A percentile compares a stretch with the other conserved stretches of the same genome.
Conservation (phyloP, 2,113 vertebrate genomes). For the Sylvietta virens region DNA sequence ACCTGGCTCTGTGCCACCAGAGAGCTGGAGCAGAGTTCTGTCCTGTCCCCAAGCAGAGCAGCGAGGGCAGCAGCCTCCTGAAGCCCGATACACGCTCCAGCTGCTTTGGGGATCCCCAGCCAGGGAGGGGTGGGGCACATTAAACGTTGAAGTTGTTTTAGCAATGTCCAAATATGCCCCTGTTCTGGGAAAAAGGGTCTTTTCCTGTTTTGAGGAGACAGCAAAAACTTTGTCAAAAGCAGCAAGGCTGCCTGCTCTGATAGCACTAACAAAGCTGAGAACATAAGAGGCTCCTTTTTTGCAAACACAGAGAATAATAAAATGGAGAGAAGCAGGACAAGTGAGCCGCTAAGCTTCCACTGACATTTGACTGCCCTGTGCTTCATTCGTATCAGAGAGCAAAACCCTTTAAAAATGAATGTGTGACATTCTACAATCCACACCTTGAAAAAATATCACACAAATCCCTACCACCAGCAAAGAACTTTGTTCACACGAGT, state of each 20-base stretch:
- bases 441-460: constrained; percentile 66
- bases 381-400: constrained; percentile 64
- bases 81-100: neutral
- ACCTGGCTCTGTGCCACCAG: neutral
- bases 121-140: neutral
- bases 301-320: constrained; percentile 9
- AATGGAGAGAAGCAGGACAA: constrained; percentile 2
- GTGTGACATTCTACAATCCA: constrained; percentile 70
- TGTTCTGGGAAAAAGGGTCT: neutral
- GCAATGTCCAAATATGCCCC: neutral
- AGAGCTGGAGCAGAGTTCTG: neutral
- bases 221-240: neutral
- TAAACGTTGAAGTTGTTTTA: neutral
- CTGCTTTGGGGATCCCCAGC: neutral
- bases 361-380: constrained; percentile 69
- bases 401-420: constrained; percentile 76
- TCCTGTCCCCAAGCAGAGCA: neutral
- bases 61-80: neutral
- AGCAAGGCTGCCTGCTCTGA: neutral
- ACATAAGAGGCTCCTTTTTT: neutral
- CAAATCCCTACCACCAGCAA: constrained; percentile 27
- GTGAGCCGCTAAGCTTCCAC: constrained; percentile 39
- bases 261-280: neutral
- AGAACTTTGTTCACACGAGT: constrained; percentile 24
- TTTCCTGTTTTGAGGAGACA: neutral